These are phyloP conservation scores for Epinotia brunnichana DNA, from an alignment of 2,888 invertebrate species.

Conservation along the genomic window DNA sequence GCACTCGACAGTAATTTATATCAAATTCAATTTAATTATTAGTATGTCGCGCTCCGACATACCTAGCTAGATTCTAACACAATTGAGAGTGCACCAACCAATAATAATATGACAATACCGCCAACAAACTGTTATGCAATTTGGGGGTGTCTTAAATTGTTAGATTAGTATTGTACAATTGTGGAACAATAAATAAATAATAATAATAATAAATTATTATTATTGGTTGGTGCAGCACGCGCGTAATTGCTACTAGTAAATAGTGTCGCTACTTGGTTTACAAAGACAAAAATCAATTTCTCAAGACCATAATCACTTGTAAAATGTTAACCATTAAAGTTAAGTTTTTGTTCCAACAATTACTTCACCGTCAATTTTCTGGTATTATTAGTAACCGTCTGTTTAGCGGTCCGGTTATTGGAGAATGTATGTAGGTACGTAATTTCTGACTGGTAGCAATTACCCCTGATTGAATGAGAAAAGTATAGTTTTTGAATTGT, in stretches of 20 bases:
- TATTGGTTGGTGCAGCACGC: too few relatives aligned
- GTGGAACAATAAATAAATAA: too few relatives aligned
- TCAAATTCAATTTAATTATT: background rate
- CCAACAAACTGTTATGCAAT: too few relatives aligned
- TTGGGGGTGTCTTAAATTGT: too few relatives aligned
- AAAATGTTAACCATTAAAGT: slow-evolving; percentile 3
- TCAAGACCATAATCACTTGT: background rate
- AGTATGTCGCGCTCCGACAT: background rate
- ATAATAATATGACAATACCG: too few relatives aligned
- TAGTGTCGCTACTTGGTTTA: background rate
- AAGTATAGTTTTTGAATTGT: background rate
- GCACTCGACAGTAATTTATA: background rate
- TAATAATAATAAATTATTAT: too few relatives aligned
- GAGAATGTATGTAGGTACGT: background rate
- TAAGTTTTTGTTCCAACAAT: slow-evolving; percentile 25
- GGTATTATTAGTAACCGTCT: slow-evolving; percentile 24
- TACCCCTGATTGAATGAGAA: slow-evolving; percentile 20
- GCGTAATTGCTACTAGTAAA: background rate
- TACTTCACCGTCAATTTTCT: slow-evolving; percentile 32
- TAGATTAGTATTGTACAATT: too few relatives aligned
- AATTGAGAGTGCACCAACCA: background rate
- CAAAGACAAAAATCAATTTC: background rate
- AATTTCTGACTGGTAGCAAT: slow-evolving; percentile 24
- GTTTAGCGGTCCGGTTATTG: slow-evolving; percentile 16
- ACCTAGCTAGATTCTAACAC: background rate